Percentiles rank a stretch among this genome's conserved stretches.
These are phyloP conservation scores for Jacana jacana DNA, from an alignment of 2,113 vertebrate genomes.

Conservation along the genomic window DNA sequence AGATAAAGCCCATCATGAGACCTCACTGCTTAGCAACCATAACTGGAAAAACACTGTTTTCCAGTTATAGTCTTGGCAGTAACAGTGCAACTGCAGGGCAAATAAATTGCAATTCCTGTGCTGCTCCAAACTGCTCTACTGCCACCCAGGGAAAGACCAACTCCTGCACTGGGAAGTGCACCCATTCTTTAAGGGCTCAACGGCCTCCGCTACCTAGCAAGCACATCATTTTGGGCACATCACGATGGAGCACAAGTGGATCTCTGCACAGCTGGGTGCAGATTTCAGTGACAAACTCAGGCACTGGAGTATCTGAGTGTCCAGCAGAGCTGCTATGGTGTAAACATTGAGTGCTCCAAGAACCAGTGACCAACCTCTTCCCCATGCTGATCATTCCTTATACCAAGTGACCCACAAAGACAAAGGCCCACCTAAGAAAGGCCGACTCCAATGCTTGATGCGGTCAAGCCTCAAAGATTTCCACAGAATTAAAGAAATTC, in stretches of 20 bases:
- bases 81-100: slow-evolving; percentile 12
- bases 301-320: background rate
- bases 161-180: background rate
- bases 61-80: slow-evolving; percentile 38
- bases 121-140: background rate
- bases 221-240: background rate
- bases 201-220: background rate
- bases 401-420: background rate
- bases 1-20: slow-evolving; percentile 35
- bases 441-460: background rate
- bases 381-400: accelerated
- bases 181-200: background rate
- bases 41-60: slow-evolving; percentile 41
- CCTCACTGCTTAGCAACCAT: slow-evolving; percentile 41
- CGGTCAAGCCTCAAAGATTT: slow-evolving; percentile 29
- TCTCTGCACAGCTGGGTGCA: background rate
- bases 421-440: background rate
- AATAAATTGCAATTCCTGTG: background rate
- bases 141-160: background rate
- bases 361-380: background rate
- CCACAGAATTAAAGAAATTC: background rate
- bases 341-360: background rate
- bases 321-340: background rate
- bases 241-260: accelerated
- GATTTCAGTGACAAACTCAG: background rate